phyloP scores from a whole-genome alignment of 2,797 vertebrate genomes.

The Adrianichthys oophorus region DNA sequence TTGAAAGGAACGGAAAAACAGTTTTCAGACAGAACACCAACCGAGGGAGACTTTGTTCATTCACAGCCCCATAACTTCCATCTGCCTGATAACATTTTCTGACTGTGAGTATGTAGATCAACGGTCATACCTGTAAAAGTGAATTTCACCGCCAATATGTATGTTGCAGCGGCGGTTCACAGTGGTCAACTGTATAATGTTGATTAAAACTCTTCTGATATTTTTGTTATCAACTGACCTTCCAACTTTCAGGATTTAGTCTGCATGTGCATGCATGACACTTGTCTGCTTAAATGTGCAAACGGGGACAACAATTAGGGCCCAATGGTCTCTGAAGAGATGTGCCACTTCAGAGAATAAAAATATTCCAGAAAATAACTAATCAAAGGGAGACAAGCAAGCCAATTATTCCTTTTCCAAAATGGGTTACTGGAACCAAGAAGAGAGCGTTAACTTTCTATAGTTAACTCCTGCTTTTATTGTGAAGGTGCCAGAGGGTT shows the following conservation, averaged over 20 bases:
- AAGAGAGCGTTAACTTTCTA: conserved; percentile 7
- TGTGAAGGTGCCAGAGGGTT: conserved; percentile 3
- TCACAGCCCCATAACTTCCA: conserved; percentile 35
- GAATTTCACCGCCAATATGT: not conserved
- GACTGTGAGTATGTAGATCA: conserved; percentile 16
- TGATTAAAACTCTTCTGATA: not conserved
- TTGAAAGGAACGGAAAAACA: too few species aligned
- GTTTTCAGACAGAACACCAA: not conserved
- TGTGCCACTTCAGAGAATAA: conserved; percentile 62
- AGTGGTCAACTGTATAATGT: not conserved
- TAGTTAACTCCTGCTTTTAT: conserved; percentile 21
- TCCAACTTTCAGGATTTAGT: conserved; percentile 9
- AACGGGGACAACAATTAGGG: conserved; percentile 56
- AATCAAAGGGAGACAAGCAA: conserved; percentile 19
- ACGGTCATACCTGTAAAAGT: conserved; percentile 11
- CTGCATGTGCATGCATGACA: not conserved
- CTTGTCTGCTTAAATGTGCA: conserved; percentile 1
- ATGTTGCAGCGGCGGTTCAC: not conserved
- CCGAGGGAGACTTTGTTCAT: conserved; percentile 39
- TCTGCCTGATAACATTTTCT: conserved; percentile 21
- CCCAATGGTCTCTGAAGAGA: conserved; percentile 36
- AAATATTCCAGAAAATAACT: conserved; percentile 38
- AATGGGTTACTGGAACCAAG: conserved; percentile 36
- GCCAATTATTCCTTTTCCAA: conserved; percentile 36
- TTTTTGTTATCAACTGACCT: not conserved